Evolutionary conservation across 2,888 invertebrate genomes (phyloP).

Genomic region (Bembecia ichneumoniformis): DNA sequence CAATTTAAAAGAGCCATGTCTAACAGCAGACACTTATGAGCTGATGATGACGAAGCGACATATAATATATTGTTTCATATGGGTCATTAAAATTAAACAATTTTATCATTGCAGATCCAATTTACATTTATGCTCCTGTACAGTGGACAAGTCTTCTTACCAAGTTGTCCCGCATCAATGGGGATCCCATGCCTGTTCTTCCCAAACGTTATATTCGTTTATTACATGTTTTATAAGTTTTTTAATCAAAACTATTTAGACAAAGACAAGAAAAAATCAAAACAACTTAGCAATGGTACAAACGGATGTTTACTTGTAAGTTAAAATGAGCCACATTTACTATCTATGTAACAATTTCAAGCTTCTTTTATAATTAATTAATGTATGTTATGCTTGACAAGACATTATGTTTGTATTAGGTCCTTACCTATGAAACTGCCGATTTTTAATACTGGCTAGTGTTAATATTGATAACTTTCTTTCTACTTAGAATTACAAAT

Average conservation of each 20-base stretch:
- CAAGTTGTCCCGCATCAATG: constrained; percentile 70
- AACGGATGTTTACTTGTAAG: constrained; percentile 7
- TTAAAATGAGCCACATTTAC: too few species aligned
- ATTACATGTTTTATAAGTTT: constrained; percentile 81
- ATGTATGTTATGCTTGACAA: too few species aligned
- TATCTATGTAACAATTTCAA: too few species aligned
- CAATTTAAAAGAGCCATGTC: too few species aligned
- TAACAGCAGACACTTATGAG: too few species aligned
- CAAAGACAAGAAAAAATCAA: constrained; percentile 8
- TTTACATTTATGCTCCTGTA: constrained; percentile 76
- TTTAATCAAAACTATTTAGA: constrained; percentile 71
- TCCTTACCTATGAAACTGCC: too few species aligned
- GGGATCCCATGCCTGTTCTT: constrained; percentile 69
- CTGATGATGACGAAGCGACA: too few species aligned
- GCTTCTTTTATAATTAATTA: too few species aligned
- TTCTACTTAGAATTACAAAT: too few species aligned
- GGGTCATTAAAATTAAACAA: too few species aligned
- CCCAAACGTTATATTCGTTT: constrained; percentile 75
- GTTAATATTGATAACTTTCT: too few species aligned
- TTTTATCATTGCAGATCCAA: constrained; percentile 69
- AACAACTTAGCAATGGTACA: constrained; percentile 6
- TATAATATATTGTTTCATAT: too few species aligned
- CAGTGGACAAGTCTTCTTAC: constrained; percentile 62
- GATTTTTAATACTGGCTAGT: not conserved
- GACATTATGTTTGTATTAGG: not conserved